phyloP scores from a whole-genome alignment of 2,888 invertebrate species.

The Thera britannica region DNA sequence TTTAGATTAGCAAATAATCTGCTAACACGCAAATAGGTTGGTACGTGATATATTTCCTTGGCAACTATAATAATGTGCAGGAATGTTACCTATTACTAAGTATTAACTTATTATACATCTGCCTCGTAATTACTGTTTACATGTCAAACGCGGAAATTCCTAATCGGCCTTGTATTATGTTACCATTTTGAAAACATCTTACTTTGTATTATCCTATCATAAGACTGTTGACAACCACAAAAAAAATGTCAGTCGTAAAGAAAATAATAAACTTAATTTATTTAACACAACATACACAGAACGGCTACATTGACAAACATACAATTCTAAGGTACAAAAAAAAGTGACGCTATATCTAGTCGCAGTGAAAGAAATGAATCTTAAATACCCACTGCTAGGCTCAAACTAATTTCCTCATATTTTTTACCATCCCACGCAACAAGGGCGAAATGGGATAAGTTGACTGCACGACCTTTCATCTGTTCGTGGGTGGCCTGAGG shows the following conservation, averaged over 20 bases:
- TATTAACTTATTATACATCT: background rate
- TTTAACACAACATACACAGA: too few relatives aligned
- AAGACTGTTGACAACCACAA: background rate
- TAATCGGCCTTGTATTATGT: slow-evolving; percentile 50
- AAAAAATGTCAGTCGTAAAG: too few relatives aligned
- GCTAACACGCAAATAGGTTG: background rate
- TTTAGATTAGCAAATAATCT: too few relatives aligned
- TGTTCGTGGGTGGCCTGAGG: slow-evolving; percentile 49
- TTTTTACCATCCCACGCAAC: slow-evolving; percentile 5
- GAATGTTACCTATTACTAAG: background rate
- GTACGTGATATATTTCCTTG: background rate
- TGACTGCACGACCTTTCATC: slow-evolving; percentile 53
- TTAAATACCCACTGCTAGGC: background rate
- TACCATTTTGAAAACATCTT: slow-evolving; percentile 45
- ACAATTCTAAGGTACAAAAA: too few relatives aligned
- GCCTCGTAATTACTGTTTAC: slow-evolving; percentile 58
- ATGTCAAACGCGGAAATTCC: slow-evolving; percentile 57
- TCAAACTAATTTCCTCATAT: background rate
- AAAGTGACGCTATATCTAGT: too few relatives aligned
- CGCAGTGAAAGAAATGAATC: too few relatives aligned
- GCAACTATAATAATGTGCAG: background rate
- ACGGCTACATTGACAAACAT: too few relatives aligned
- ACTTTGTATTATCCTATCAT: background rate
- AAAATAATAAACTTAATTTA: too few relatives aligned
- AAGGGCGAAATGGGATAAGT: slow-evolving; percentile 10